Base-by-base conservation (phyloP, 1,140 invertebrate genomes). In the Dermatophagoides farinae region DNA sequence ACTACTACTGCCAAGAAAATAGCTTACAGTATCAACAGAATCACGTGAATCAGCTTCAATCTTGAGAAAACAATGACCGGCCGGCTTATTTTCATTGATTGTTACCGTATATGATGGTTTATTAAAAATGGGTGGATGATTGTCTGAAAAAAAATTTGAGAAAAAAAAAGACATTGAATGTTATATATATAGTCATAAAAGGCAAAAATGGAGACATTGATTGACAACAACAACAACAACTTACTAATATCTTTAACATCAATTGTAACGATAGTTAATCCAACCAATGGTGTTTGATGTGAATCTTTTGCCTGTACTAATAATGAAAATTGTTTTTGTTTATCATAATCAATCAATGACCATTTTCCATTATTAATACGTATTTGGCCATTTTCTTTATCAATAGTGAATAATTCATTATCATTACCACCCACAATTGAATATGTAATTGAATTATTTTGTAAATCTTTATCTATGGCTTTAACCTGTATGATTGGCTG, bases 391-490 rank as follows among this genome's bases (percentile, higher is more conserved):
- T 64, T 65, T 0, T 58, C 44, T 9, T 61, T 47, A 49, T 71
- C 61, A 38, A 72, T 70, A 22, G 51, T 62, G 51, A 72, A 72
- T 14, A 67, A 57, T 10, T 57, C 57, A 6, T 71, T 66, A 44
- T 68, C 68, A 55, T 72, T 72, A 37, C 70, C 71, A 23, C 59
- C 62, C 8, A 64, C 38, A 18, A 72, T 68, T 23, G 65, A 65
- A 59, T 71, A 72, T 9, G 63, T 64, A 12, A 71, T 63, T 1
- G 63, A 66, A 58, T 70, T 69, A 47, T 64, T 70, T 59, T 64
- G 65, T 53, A 66, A 63, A 68, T 65, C 70, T 43, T 64, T 64
- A 66, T 65, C 67, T 0, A 67, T 67, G 54, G 71, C 71, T 50
- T 60, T 23, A 5, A 70, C 64, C 57, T 66, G 62, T 1, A 66